phyloP scores from a whole-genome alignment of 2,113 vertebrate species.

The Forbesichthys papilliferus region DNA sequence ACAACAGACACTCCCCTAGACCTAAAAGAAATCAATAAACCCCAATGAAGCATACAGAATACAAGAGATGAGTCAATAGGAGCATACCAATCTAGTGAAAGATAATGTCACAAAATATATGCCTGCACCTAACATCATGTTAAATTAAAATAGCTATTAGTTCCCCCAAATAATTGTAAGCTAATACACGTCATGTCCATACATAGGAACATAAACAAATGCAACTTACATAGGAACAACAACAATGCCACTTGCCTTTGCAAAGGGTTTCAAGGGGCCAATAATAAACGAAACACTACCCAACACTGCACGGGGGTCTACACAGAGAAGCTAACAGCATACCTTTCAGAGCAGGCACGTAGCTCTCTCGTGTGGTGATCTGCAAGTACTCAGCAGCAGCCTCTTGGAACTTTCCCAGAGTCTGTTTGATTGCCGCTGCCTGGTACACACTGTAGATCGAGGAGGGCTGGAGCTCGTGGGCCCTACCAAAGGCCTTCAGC shows the following conservation, averaged over 20 bases:
- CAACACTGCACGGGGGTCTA: not conserved
- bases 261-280: too few species aligned
- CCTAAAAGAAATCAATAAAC: slow-evolving; percentile 71
- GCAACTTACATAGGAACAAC: too few species aligned
- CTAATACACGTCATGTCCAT: too few species aligned
- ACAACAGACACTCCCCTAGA: slow-evolving; percentile 90
- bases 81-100: slow-evolving; percentile 19
- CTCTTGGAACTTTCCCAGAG: slow-evolving; percentile 88
- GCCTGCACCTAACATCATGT: not conserved
- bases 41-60: not conserved
- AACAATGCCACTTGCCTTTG: too few species aligned
- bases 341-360: slow-evolving; percentile 97
- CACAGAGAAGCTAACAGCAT: not conserved
- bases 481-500: slow-evolving; percentile 90
- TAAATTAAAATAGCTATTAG: too few species aligned
- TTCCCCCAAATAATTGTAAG: too few species aligned
- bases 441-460: slow-evolving; percentile 91
- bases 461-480: slow-evolving; percentile 86
- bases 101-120: not conserved
- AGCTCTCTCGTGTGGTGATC: slow-evolving; percentile 84
- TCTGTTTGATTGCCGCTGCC: slow-evolving; percentile 91
- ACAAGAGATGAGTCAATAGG: too few species aligned
- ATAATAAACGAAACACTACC: not conserved
- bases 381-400: slow-evolving; percentile 85
- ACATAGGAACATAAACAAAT: too few species aligned